Conservation (phyloP, 92 coral and sea anemone genomes). For the Palythoa caribaeorum region DNA sequence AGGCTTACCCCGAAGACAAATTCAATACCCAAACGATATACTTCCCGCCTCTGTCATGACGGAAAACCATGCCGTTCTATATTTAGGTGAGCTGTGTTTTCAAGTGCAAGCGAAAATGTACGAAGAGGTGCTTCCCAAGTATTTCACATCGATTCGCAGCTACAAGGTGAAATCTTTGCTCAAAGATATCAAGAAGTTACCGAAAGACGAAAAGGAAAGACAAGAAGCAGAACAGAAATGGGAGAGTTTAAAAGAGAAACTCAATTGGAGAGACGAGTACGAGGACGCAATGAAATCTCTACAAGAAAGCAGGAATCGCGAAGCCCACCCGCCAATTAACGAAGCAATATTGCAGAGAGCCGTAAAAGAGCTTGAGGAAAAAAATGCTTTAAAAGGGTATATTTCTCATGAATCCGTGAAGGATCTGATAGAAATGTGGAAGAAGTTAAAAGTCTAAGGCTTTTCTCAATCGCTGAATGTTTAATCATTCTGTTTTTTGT, state of each 20-base stretch:
- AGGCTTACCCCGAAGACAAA: background rate
- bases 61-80: slow-evolving; percentile 27
- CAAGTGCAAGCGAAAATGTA: slow-evolving; percentile 29
- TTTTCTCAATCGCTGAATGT: background rate
- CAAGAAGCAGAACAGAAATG: slow-evolving; percentile 45
- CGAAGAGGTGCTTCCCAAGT: slow-evolving; percentile 48
- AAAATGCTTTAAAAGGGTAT: slow-evolving; percentile 53
- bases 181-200: slow-evolving; percentile 55
- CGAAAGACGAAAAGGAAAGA: slow-evolving; percentile 34
- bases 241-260: slow-evolving; percentile 39
- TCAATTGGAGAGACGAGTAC: slow-evolving; percentile 50
- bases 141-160: slow-evolving; percentile 40
- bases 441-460: background rate
- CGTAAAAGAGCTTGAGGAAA: slow-evolving; percentile 23
- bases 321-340: slow-evolving; percentile 42
- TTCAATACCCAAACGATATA: background rate
- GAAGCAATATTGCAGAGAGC: background rate
- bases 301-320: slow-evolving; percentile 52
- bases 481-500: background rate
- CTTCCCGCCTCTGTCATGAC: background rate
- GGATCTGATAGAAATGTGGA: slow-evolving; percentile 52
- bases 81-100: slow-evolving; percentile 20
- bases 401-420: slow-evolving; percentile 44
- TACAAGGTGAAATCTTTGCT: slow-evolving; percentile 41
- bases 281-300: slow-evolving; percentile 50